Percentiles rank a stretch among this genome's conserved stretches.
Evolutionary conservation across 2,888 invertebrate species (phyloP).

Genomic region (Nasonovia ribisnigri): DNA sequence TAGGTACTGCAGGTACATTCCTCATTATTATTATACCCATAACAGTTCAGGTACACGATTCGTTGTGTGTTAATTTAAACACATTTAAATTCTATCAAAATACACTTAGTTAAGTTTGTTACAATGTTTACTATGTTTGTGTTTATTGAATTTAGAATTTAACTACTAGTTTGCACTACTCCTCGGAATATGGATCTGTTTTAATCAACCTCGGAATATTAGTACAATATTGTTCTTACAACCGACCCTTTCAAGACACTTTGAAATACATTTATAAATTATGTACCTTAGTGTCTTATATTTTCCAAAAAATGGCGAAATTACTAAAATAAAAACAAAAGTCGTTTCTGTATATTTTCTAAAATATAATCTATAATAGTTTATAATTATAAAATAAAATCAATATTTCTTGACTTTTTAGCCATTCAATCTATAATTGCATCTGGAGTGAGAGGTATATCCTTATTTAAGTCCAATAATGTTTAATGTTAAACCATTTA

Average conservation of each 20-base stretch:
- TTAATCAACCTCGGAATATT: not conserved
- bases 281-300: no score
- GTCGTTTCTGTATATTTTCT: no score
- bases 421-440: no score
- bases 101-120: not conserved
- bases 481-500: no score
- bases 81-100: constrained; percentile 28
- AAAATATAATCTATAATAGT: no score
- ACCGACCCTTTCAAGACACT: not conserved
- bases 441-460: no score
- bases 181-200: not conserved
- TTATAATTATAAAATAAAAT: no score
- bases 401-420: no score
- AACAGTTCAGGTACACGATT: not conserved
- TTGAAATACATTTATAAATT: not conserved
- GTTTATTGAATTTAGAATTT: not conserved
- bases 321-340: no score
- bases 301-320: no score
- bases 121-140: not conserved
- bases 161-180: not conserved
- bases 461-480: no score
- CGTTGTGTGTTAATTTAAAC: not conserved
- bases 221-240: not conserved
- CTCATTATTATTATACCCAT: not conserved
- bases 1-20: not conserved